Percentiles rank a stretch among this genome's conserved stretches.
Evolutionary conservation across 2,797 vertebrate species (phyloP).

Genomic region (Cottoperca gobio): DNA sequence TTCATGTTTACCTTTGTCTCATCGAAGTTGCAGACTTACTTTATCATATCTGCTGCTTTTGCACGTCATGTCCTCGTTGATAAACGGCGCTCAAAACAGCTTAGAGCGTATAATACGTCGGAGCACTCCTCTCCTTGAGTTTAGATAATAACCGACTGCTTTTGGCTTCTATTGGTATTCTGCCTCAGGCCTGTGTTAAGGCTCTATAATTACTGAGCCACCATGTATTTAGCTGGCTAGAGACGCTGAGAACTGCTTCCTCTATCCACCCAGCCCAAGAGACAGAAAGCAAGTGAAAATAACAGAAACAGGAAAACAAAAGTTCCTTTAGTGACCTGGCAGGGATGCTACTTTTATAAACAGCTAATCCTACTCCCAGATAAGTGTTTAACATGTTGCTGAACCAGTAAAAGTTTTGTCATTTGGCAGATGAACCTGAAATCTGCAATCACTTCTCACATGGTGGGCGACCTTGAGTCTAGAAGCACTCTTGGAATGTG

Average conservation of each 20-base stretch:
- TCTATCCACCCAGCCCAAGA: slow-evolving; percentile 63
- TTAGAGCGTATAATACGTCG: slow-evolving; percentile 48
- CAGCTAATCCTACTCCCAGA: slow-evolving; percentile 42
- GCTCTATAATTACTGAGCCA: slow-evolving; percentile 81
- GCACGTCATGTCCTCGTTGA: slow-evolving; percentile 22
- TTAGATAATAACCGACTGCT: slow-evolving; percentile 73
- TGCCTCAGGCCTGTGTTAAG: slow-evolving; percentile 70
- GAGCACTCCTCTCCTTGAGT: slow-evolving; percentile 57
- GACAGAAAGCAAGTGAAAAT: slow-evolving; percentile 43
- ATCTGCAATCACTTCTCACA: slow-evolving; percentile 57
- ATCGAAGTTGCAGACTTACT: neutral
- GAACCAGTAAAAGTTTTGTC: slow-evolving; percentile 44
- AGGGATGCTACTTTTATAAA: slow-evolving; percentile 34
- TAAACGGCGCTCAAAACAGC: slow-evolving; percentile 26
- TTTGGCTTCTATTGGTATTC: slow-evolving; percentile 71
- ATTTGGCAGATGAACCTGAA: slow-evolving; percentile 60
- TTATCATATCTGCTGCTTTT: slow-evolving; percentile 27
- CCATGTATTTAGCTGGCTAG: slow-evolving; percentile 79
- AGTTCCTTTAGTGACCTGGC: slow-evolving; percentile 26
- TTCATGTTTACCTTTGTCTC: neutral
- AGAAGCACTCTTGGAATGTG: slow-evolving; percentile 74
- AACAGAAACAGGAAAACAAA: slow-evolving; percentile 37
- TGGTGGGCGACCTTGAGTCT: slow-evolving; percentile 60
- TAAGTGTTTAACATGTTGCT: slow-evolving; percentile 61
- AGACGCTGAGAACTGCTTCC: slow-evolving; percentile 67